Percentiles rank a stretch among this genome's conserved stretches.
Evolutionary conservation across 2,888 invertebrate species (phyloP).

Genomic region (Bombyx huttoni): DNA sequence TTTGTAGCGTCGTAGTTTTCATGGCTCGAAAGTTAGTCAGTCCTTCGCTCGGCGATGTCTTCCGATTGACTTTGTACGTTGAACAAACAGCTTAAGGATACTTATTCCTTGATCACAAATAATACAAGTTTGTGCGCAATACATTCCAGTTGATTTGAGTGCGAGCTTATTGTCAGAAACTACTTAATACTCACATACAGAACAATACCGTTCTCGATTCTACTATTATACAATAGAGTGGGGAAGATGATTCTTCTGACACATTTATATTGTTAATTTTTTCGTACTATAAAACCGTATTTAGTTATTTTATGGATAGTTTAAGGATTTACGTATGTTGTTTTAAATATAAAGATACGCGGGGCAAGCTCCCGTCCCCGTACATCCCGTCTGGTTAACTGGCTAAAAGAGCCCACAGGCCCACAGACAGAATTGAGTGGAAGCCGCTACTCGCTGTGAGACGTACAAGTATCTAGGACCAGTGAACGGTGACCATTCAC

Average conservation of each 20-base stretch:
- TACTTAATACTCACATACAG: background rate
- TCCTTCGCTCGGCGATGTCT: background rate
- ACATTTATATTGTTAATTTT: background rate
- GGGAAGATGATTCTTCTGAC: background rate
- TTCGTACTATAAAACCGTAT: too few species aligned
- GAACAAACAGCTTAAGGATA: background rate
- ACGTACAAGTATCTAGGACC: too few species aligned
- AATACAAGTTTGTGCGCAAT: conserved; percentile 4
- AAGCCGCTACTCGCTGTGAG: too few species aligned
- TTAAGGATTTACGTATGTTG: too few species aligned
- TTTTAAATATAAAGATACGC: too few species aligned
- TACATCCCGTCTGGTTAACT: too few species aligned
- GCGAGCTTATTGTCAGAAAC: background rate
- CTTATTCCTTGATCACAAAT: background rate
- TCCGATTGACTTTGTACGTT: background rate
- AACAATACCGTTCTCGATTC: background rate
- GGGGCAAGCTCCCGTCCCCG: too few species aligned
- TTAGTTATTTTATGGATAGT: too few species aligned
- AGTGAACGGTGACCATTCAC: too few species aligned
- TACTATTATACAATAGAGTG: background rate
- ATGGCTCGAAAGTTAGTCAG: background rate
- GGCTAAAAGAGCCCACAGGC: too few species aligned
- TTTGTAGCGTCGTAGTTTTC: background rate
- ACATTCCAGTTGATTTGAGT: conserved; percentile 7
- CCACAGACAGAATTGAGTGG: too few species aligned